A percentile compares a stretch with the other conserved stretches of the same genome.
phyloP scores from a whole-genome alignment of 2,113 vertebrate genomes.

The Saccopteryx leptura region DNA sequence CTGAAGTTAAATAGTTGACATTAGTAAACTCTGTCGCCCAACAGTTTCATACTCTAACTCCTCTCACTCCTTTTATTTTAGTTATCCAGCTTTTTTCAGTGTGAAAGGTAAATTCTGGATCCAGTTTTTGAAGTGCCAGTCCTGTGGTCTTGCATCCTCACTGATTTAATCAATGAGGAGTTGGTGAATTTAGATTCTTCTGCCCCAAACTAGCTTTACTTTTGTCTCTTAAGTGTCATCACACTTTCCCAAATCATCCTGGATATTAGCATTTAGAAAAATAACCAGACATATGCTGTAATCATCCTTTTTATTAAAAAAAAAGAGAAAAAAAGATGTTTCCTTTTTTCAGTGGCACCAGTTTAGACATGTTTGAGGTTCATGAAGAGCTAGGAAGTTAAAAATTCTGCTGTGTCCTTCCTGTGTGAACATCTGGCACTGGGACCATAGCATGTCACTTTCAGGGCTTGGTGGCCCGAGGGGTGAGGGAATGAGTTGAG shows the following conservation, averaged over 20 bases:
- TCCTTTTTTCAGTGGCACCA: background rate
- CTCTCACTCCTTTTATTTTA: background rate
- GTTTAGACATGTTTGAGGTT: background rate
- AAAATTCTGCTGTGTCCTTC: background rate
- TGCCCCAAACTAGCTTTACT: slow-evolving; percentile 64
- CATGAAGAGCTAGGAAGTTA: slow-evolving; percentile 39
- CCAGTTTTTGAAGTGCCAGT: background rate
- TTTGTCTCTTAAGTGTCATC: slow-evolving; percentile 47
- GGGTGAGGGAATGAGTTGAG: background rate
- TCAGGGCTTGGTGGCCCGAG: background rate
- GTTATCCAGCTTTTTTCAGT: background rate
- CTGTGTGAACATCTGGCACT: background rate
- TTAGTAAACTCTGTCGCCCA: background rate
- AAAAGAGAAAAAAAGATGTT: background rate
- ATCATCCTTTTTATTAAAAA: slow-evolving; percentile 44
- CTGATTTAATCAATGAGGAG: background rate
- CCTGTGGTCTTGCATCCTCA: background rate
- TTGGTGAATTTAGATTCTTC: slow-evolving; percentile 56
- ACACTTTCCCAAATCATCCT: slow-evolving; percentile 67
- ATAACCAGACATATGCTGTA: slow-evolving; percentile 52
- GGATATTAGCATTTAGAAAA: slow-evolving; percentile 61
- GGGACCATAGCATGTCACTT: background rate
- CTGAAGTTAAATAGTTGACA: background rate
- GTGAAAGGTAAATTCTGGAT: background rate
- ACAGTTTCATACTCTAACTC: background rate